Conservation (phyloP, 1,140 invertebrate species). For the Aphelenchoides avenae region DNA sequence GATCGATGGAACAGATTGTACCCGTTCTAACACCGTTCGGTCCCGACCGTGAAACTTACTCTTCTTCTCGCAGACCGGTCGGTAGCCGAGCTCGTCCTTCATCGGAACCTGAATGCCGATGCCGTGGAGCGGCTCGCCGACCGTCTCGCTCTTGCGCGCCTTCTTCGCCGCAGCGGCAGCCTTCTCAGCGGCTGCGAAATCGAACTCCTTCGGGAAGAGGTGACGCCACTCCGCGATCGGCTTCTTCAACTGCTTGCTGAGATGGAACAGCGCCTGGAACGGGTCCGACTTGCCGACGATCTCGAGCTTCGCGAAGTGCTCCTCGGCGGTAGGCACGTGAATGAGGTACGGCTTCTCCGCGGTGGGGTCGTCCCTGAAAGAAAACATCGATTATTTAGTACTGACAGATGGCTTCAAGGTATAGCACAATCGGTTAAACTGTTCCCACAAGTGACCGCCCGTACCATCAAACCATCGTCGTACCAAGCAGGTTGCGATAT, state of each 20-base stretch:
- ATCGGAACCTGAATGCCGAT: constrained; percentile 20
- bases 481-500: too few species aligned
- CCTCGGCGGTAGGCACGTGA: too few species aligned
- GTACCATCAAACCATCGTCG: too few species aligned
- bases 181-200: constrained; percentile 1
- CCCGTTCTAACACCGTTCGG: constrained; percentile 1
- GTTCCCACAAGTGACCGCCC: too few species aligned
- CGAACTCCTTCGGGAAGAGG: constrained; percentile 5
- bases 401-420: too few species aligned
- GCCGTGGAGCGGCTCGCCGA: constrained; percentile 23
- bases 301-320: constrained; percentile 8
- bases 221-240: background rate
- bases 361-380: too few species aligned
- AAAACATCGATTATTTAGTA: too few species aligned
- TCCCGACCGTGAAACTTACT: too few species aligned
- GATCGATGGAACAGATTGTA: too few species aligned
- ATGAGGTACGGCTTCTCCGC: too few species aligned
- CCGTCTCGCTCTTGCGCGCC: background rate
- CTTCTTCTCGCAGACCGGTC: constrained; percentile 21
- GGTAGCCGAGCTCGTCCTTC: constrained; percentile 20
- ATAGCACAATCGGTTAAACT: too few species aligned
- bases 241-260: background rate
- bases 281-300: constrained; percentile 3
- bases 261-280: background rate
- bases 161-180: background rate